Evolutionary conservation across 2,888 invertebrate genomes (phyloP).

Genomic region (Pilophorus perplexus): DNA sequence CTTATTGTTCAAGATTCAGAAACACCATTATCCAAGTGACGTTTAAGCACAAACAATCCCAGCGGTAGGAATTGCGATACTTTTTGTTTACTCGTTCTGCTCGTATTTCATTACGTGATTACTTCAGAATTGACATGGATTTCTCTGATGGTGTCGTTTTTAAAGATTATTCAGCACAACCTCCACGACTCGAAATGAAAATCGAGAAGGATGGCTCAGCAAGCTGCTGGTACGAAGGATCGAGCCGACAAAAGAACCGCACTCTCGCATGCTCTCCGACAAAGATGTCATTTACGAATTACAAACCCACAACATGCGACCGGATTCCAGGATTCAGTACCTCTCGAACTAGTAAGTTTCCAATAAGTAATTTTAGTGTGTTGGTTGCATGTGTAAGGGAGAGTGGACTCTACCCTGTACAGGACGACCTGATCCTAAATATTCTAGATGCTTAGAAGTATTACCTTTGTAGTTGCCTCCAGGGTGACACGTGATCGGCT

Average conservation of each 20-base stretch:
- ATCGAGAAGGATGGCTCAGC: slow-evolving; percentile 76
- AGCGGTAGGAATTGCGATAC: too few relatives aligned
- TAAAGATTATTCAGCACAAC: slow-evolving; percentile 25
- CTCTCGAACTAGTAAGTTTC: slow-evolving; percentile 83
- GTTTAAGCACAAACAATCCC: neutral
- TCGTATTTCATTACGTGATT: too few relatives aligned
- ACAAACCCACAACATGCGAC: slow-evolving; percentile 90
- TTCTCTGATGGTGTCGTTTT: too few relatives aligned
- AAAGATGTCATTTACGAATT: slow-evolving; percentile 94
- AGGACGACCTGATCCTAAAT: too few relatives aligned
- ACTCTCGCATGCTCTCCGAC: slow-evolving; percentile 93
- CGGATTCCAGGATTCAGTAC: slow-evolving; percentile 83
- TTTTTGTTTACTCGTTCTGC: too few relatives aligned
- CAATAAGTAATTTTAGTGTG: too few relatives aligned
- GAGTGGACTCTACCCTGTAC: too few relatives aligned
- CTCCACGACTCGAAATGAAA: slow-evolving; percentile 41
- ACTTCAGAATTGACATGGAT: too few relatives aligned
- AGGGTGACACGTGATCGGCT: too few relatives aligned
- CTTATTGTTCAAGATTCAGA: slow-evolving; percentile 17
- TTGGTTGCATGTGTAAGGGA: neutral
- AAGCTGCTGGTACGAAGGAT: slow-evolving; percentile 86
- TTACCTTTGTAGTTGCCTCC: too few relatives aligned
- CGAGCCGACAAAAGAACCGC: slow-evolving; percentile 92
- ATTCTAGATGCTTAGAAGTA: too few relatives aligned
- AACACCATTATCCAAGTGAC: neutral